Evolutionary conservation across 2,797 vertebrate genomes (phyloP), one percentile per base, ranked within the genome.

Genomic region (Gymnothorax reevesii): DNA sequence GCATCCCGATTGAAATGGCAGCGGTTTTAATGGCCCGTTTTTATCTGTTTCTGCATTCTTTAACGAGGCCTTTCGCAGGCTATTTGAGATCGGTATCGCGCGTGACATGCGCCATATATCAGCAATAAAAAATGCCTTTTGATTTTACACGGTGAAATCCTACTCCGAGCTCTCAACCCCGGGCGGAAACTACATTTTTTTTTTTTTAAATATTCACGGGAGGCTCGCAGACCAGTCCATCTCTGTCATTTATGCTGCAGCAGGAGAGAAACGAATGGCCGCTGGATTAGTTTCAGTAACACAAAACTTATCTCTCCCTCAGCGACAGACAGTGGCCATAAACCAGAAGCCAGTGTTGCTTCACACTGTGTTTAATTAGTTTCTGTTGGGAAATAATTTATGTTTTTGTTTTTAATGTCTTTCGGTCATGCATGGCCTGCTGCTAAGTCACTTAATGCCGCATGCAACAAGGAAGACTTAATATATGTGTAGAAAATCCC

Each of bases 1-100:
- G 90, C 91, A 90, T 92, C 90, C 88, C 66, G 7, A 52, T 62
- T 86, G 79, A 87, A 87, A 86, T 86, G 82, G 83, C 83, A 87
- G 62, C 57, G 84, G 86, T 87, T 83, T 42, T 83, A 62, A 84
- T 85, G 79, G 12, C 86, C 33, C 80, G 57, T 88, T 80, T 60
- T 87, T 5, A 59, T 85, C 62, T 83, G 62, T 90, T 87, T 88
- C 88, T 88, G 49, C 85, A 86, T 49, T 57, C 52, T 84, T 84
- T 83, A 82, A 84, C 73, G 60, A 69, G 62, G 88, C 57, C 89
- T 89, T 90, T 89, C 85, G 87, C 66, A 83, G 49, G 88, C 71
- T 12, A 66, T 69, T 84, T 54, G 17, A 27, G 60, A 85, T 80
- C 69, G 73, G 85, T 87, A 69, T 69, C 83, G 13, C 75, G 82